Percentiles rank a stretch among this genome's conserved stretches.
These are phyloP conservation scores for Listronotus bonariensis DNA, from an alignment of 1,140 invertebrate genomes.

Conservation along the genomic window DNA sequence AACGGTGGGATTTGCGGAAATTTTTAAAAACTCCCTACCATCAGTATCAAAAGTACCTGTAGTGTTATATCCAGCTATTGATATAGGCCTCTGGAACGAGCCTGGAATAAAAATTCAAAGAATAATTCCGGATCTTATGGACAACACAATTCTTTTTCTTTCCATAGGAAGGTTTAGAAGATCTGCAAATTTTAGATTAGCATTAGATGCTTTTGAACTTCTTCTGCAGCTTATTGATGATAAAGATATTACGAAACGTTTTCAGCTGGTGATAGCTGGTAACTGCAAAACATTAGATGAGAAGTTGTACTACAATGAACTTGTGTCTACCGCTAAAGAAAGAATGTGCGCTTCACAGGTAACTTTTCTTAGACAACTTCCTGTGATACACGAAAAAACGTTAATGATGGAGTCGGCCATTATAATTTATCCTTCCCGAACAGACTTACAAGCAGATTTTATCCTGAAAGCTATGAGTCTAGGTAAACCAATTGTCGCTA, in stretches of 20 bases:
- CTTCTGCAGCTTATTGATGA: constrained; percentile 38
- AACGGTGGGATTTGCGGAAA: constrained; percentile 41
- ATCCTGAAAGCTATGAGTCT: constrained; percentile 44
- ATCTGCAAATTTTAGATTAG: constrained; percentile 48
- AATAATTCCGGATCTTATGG: constrained; percentile 48
- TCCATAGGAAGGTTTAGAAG: constrained; percentile 45
- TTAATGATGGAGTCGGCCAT: constrained; percentile 43
- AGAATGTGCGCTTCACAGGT: constrained; percentile 46
- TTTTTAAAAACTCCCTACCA: constrained; percentile 46
- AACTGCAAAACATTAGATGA: constrained; percentile 42
- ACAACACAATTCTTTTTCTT: constrained; percentile 44
- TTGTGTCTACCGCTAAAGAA: constrained; percentile 41
- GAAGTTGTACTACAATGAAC: constrained; percentile 43
- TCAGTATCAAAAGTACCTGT: constrained; percentile 31
- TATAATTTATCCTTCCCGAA: constrained; percentile 43
- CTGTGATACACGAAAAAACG: constrained; percentile 48
- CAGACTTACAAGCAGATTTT: constrained; percentile 47
- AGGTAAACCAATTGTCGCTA: constrained; percentile 47
- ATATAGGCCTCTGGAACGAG: constrained; percentile 47
- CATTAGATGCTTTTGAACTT: constrained; percentile 48
- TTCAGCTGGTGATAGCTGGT: constrained; percentile 49
- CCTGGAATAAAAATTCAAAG: constrained; percentile 42
- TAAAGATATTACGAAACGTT: constrained; percentile 33
- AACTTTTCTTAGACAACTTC: constrained; percentile 47
- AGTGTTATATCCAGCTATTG: constrained; percentile 45